Percentiles rank a stretch among this genome's conserved stretches.
Conservation (phyloP, 2,888 invertebrate genomes). For the Hypomecis punctinalis region DNA sequence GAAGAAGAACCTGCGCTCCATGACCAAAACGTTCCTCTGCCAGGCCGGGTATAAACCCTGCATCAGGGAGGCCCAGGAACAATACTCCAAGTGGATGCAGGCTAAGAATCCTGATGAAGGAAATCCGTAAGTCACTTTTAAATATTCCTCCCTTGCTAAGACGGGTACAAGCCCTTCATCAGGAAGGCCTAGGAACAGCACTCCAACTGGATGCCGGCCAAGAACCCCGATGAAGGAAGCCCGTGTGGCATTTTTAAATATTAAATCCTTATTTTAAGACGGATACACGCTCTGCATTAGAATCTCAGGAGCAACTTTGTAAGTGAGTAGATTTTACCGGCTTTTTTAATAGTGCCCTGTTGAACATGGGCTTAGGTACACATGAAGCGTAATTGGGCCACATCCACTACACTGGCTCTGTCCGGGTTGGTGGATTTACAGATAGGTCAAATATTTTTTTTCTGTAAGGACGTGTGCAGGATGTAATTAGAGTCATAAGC, state of each 20-base stretch:
- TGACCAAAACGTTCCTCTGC: slow-evolving; percentile 90
- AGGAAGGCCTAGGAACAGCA: slow-evolving; percentile 89
- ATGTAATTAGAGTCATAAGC: too few species aligned
- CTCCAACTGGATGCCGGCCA: slow-evolving; percentile 89
- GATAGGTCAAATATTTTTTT: too few species aligned
- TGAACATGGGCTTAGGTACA: too few species aligned
- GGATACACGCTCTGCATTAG: too few species aligned
- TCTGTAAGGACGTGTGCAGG: too few species aligned
- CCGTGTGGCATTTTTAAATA: slow-evolving; percentile 80
- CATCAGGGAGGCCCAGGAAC: slow-evolving; percentile 89
- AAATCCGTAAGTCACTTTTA: slow-evolving; percentile 88
- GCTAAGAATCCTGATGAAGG: slow-evolving; percentile 90
- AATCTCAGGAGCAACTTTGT: too few species aligned
- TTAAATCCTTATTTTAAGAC: too few species aligned
- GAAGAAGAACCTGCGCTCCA: slow-evolving; percentile 87
- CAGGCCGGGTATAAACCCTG: slow-evolving; percentile 91
- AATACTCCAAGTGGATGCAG: slow-evolving; percentile 91
- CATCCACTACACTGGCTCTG: too few species aligned
- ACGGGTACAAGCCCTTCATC: slow-evolving; percentile 91
- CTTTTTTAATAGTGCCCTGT: too few species aligned
- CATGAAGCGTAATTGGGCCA: too few species aligned
- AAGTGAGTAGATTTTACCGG: too few species aligned
- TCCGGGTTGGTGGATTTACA: too few species aligned
- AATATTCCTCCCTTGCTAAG: slow-evolving; percentile 87
- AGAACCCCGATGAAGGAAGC: slow-evolving; percentile 91